Evolutionary conservation across 2,888 invertebrate species (phyloP), one percentile per base, ranked within the genome.

Genomic region (Heteromurus nitidus): DNA sequence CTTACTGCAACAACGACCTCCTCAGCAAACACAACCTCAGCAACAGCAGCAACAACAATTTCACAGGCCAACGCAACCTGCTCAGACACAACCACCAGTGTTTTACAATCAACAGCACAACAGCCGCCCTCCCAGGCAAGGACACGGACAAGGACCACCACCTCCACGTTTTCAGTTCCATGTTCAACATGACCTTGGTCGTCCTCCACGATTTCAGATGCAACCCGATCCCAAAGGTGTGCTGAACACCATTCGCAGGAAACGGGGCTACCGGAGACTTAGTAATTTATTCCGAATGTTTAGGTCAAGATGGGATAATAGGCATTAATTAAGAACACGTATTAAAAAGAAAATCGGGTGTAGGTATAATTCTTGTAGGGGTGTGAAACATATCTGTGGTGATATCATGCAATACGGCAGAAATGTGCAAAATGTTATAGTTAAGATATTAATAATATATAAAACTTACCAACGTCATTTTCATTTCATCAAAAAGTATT

Each of bases 201-300:
- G 70, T 1, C 72, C 73, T 9, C 73, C 79, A 42, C 73, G 79
- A 69, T 82, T 82, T 60, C 82, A 82, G 13, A 74, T 82, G 70
- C 47, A 74, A 30, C 79, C 82, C 16, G 79, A 74, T 47, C 74
- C 77, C 2, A 72, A 72, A 26, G 30, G 36, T 26, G 26, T 80
- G 67, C 18, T 75, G 22, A 75, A 82, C 60, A 68, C 74, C 2
- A 82, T 77, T 42, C 36, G 82, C 1, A 74, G 65, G 36, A 82
- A 82, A 47, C 74, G 82, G 64, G 82, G 82, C 44, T 82, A 82
- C 62, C 69, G 82, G 47, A 80, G 82, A 80, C 75, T 82, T 18
- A 80, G 82, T 73, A 74, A 75, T 73, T 80, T 80, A 80, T 80
- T 80, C 50, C 65, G 68, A 80, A 80, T 80, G 80, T 80, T 80